Evolutionary conservation across 2,113 vertebrate genomes (phyloP).

Genomic region (Anas platyrhynchos): DNA sequence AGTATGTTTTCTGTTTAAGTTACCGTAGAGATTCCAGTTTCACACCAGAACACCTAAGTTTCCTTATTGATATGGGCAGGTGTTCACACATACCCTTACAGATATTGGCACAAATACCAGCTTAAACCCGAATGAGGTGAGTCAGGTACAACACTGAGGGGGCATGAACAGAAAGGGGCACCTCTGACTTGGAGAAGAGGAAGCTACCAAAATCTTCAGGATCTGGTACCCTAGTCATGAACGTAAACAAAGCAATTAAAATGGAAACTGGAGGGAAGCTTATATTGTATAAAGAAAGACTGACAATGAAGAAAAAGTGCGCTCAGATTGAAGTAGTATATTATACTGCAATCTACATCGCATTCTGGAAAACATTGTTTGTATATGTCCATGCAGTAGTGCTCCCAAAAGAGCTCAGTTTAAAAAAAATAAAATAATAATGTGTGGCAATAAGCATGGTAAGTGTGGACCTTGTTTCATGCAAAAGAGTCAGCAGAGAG

Average conservation of each 20-base stretch:
- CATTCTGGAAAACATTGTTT: neutral
- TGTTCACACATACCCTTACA: fast-evolving
- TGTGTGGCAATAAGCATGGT: no score
- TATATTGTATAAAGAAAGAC: neutral
- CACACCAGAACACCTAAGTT: neutral
- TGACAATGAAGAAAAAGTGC: neutral
- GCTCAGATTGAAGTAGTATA: neutral
- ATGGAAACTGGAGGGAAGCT: neutral
- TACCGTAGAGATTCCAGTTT: neutral
- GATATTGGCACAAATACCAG: neutral
- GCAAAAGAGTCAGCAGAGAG: neutral
- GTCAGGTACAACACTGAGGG: neutral
- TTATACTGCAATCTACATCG: neutral
- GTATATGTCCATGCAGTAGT: neutral
- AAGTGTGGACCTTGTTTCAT: neutral
- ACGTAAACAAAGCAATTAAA: neutral
- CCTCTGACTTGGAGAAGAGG: neutral
- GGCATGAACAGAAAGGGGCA: neutral
- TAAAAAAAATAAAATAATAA: neutral
- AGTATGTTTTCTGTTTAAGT: fast-evolving
- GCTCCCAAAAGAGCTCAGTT: neutral
- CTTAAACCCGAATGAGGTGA: neutral
- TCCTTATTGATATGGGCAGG: neutral
- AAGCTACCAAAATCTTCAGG: neutral
- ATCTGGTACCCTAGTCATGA: neutral